Evolutionary conservation across 2,113 vertebrate genomes (phyloP).

Genomic region (Xiphophorus maculatus): DNA sequence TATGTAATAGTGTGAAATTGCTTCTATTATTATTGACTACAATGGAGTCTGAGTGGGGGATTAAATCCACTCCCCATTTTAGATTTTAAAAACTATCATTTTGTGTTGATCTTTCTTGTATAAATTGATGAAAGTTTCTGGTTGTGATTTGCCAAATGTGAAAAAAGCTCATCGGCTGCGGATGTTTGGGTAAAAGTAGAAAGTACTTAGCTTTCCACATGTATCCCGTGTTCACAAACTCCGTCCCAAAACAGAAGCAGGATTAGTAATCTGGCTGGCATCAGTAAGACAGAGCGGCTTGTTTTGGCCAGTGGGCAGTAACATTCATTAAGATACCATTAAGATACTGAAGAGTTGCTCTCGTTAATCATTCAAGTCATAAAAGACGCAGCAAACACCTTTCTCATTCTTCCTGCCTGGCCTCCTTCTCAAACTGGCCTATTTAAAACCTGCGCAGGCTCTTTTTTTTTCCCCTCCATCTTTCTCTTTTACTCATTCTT

Average conservation of each 20-base stretch:
- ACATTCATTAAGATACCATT: conserved; percentile 79
- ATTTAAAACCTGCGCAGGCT: conserved; percentile 53
- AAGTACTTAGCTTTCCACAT: conserved; percentile 11
- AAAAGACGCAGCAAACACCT: conserved; percentile 47
- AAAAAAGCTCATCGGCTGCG: not conserved
- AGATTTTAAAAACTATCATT: no score
- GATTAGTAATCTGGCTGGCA: conserved; percentile 2
- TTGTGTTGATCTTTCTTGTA: no score
- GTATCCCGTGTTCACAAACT: conserved; percentile 7
- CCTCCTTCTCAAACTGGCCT: conserved; percentile 55
- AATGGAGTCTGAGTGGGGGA: no score
- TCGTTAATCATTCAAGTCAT: conserved; percentile 71
- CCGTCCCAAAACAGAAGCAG: not conserved
- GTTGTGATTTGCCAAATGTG: no score
- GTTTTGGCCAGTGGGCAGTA: conserved; percentile 58
- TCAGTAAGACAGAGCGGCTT: conserved; percentile 40
- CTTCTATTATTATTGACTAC: no score
- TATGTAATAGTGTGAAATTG: no score
- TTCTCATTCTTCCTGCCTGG: conserved; percentile 24
- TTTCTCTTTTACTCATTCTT: conserved; percentile 25
- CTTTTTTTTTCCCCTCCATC: conserved; percentile 25
- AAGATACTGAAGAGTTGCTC: conserved; percentile 69
- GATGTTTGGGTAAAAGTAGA: not conserved
- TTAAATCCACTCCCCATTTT: no score
- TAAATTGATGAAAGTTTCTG: no score